A percentile compares a stretch with the other conserved stretches of the same genome.
phyloP scores from a whole-genome alignment of 2,797 vertebrate species.

The Thripadectes ignobilis region DNA sequence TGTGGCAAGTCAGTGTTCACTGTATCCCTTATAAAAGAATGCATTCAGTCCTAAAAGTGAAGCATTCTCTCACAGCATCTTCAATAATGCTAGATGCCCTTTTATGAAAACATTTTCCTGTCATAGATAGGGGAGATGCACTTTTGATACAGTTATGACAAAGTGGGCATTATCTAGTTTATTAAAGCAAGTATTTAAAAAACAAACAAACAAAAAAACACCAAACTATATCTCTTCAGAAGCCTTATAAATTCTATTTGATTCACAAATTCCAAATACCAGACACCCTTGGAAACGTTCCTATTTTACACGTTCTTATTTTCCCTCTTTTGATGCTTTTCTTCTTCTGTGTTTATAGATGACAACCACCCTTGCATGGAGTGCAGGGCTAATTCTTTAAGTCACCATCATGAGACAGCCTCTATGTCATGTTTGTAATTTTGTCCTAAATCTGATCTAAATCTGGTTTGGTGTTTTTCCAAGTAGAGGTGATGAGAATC shows the following conservation, averaged over 20 bases:
- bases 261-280: not conserved
- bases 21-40: not conserved
- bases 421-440: not conserved
- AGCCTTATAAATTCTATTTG: not conserved
- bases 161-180: not conserved
- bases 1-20: not conserved
- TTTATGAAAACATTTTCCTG: not conserved
- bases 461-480: not conserved
- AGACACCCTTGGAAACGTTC: not conserved
- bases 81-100: not conserved
- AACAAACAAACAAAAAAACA: not conserved
- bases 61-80: not conserved
- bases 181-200: not conserved
- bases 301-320: not conserved
- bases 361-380: not conserved
- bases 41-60: not conserved
- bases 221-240: not conserved
- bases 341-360: not conserved
- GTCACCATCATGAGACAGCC: not conserved
- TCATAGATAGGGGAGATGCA: not conserved
- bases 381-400: not conserved
- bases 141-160: not conserved
- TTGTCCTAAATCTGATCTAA: not conserved
- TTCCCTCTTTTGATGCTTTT: not conserved
- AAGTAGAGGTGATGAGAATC: not conserved